A percentile compares a stretch with the other conserved stretches of the same genome.
Conservation (phyloP, 2,113 vertebrate species). For the Petroica traversi region DNA sequence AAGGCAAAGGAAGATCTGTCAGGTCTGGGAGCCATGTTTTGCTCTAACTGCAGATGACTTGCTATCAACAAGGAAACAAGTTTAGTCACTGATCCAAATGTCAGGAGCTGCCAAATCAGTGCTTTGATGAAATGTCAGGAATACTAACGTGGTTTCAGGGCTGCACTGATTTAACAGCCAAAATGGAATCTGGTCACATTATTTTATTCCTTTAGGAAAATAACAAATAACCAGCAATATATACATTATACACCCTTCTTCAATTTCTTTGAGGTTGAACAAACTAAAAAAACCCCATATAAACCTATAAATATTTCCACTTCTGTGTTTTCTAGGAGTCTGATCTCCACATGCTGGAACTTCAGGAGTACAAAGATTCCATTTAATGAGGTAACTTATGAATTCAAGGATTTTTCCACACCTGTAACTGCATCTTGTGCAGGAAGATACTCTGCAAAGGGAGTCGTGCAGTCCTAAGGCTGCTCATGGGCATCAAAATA, state of each 20-base stretch:
- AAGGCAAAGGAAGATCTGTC: not conserved
- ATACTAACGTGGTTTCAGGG: not conserved
- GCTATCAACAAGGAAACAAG: slow-evolving; percentile 56
- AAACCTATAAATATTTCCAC: not conserved
- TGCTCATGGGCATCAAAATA: not conserved
- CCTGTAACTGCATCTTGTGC: not conserved
- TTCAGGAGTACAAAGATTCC: not conserved
- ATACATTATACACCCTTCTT: not conserved
- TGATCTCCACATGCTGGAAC: not conserved
- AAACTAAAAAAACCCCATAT: fast-evolving
- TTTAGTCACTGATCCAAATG: slow-evolving; percentile 47
- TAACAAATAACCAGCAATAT: not conserved
- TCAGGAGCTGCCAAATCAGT: slow-evolving; percentile 43
- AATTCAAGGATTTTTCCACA: not conserved
- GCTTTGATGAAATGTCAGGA: slow-evolving; percentile 46
- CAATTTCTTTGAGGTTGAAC: not conserved
- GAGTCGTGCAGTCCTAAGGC: not conserved
- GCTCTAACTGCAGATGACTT: slow-evolving; percentile 22
- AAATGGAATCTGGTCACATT: slow-evolving; percentile 6
- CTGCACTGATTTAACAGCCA: not conserved
- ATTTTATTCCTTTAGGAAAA: not conserved
- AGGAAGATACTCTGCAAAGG: not conserved
- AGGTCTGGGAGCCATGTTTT: not conserved
- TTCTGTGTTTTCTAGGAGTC: not conserved
- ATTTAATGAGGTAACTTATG: not conserved